These are phyloP conservation scores for Blastobasis adustella DNA, from an alignment of 2,888 invertebrate species.

Conservation along the genomic window DNA sequence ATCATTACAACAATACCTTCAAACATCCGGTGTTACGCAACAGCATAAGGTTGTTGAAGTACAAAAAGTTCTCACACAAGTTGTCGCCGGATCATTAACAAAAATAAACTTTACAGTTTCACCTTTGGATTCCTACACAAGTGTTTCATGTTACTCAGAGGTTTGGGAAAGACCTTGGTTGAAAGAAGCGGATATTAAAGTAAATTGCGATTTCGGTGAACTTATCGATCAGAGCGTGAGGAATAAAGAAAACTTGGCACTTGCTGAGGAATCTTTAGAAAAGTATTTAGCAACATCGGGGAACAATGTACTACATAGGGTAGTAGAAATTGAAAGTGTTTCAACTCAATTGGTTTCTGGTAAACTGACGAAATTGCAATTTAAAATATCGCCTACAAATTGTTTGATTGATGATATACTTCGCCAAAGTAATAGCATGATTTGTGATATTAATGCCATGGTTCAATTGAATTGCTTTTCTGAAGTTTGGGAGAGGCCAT, in stretches of 20 bases:
- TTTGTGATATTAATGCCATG: not conserved
- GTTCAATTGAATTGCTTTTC: not conserved
- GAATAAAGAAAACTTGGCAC: not conserved
- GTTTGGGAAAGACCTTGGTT: conserved; percentile 9
- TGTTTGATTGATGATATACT: not conserved
- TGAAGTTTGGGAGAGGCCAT: conserved; percentile 7
- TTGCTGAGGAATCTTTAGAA: not conserved
- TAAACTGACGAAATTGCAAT: conserved; percentile 4
- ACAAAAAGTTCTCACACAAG: conserved; percentile 21
- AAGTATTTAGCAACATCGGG: not conserved
- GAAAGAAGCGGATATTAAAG: conserved; percentile 13
- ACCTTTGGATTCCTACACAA: not conserved
- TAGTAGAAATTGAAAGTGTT: conserved; percentile 1
- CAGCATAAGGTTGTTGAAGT: conserved; percentile 13
- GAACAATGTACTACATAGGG: not conserved
- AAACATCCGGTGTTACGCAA: conserved; percentile 3
- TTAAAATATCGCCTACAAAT: conserved; percentile 4
- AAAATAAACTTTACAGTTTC: conserved; percentile 18
- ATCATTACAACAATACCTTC: conserved; percentile 19
- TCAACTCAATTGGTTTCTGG: conserved; percentile 7
- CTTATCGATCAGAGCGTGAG: not conserved
- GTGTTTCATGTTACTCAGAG: not conserved
- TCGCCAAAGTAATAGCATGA: not conserved
- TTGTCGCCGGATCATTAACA: conserved; percentile 23
- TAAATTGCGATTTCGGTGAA: not conserved